phyloP scores from a whole-genome alignment of 2,113 vertebrate species.

The Pseudonaja textilis region DNA sequence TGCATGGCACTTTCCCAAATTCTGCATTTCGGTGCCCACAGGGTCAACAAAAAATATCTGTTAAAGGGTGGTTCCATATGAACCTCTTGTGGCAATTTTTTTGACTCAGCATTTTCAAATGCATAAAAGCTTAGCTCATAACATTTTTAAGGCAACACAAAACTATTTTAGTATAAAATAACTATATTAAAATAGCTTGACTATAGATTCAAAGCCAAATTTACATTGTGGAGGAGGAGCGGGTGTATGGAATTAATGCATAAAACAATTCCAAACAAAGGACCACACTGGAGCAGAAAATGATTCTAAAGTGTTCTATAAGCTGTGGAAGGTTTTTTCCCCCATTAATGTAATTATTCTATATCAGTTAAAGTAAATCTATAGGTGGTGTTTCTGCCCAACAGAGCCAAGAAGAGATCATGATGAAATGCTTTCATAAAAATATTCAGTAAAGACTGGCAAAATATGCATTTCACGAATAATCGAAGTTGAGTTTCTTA shows the following conservation, averaged over 20 bases:
- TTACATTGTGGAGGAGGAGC: neutral
- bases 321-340: neutral
- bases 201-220: neutral
- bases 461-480: neutral
- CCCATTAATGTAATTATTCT: neutral
- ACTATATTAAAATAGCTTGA: neutral
- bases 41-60: neutral
- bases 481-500: neutral
- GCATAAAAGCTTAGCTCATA: neutral
- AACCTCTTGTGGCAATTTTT: neutral
- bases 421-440: neutral
- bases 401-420: neutral
- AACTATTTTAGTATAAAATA: neutral
- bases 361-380: neutral
- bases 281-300: neutral
- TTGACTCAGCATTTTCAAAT: neutral
- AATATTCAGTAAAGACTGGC: neutral
- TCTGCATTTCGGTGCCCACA: neutral
- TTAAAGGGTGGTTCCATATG: neutral
- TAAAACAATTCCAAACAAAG: neutral
- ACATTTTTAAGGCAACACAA: neutral
- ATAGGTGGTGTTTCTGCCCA: neutral
- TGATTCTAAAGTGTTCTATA: neutral
- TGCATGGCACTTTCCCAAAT: neutral
- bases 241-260: neutral